Evolutionary conservation across 37 sponge, comb jelly and placozoan species (phyloP), one percentile per base, ranked within the genome.

Genomic region (Ianthella basta): DNA sequence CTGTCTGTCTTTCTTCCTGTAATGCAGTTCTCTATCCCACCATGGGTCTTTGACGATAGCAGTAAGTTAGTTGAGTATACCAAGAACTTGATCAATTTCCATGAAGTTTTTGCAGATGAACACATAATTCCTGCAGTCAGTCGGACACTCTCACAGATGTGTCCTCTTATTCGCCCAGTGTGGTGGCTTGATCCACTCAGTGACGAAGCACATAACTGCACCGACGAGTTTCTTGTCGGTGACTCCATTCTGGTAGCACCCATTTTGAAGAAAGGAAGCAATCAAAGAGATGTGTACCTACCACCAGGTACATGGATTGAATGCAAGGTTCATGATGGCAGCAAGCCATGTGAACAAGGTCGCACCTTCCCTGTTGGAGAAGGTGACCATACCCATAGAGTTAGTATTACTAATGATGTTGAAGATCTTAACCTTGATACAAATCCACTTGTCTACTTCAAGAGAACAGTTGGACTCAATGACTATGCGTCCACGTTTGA

Each of bases 81-180:
- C n/a, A 61, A 23, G 12, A 38, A 63, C 16, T 38, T 93, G 78
- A 77, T 69, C 15, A 23, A 25, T 0, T 56, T 94, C 16, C 94
- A 96, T 50, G n/a, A 4, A 0, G 19, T 21, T 15, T 64, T 92
- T 13, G 70, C 53, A 18, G 37, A 81, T 0, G 12, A 69, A 3
- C 34, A 83, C 59, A 83, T 89, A 16, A 37, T 70, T 23, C 60
- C 59, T n/a, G 44, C 92, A 23, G 82, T 74, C 15, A 30, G 44
- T 6, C 60, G 87, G 16, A 68, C 81, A 23, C 27, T 54, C 1
- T 56, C n/a, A 0, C 67, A 81, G n/a, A 23, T 75, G 14, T 70
- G 83, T 69, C 97, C 97, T 27, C 84, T 96, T 14, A 81, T 96
- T 32, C 97, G 97, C 19, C 94, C 97, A 0, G 75, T 96, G 57